phyloP scores from a whole-genome alignment of 2,888 invertebrate genomes.

The Aricia artaxerxes region DNA sequence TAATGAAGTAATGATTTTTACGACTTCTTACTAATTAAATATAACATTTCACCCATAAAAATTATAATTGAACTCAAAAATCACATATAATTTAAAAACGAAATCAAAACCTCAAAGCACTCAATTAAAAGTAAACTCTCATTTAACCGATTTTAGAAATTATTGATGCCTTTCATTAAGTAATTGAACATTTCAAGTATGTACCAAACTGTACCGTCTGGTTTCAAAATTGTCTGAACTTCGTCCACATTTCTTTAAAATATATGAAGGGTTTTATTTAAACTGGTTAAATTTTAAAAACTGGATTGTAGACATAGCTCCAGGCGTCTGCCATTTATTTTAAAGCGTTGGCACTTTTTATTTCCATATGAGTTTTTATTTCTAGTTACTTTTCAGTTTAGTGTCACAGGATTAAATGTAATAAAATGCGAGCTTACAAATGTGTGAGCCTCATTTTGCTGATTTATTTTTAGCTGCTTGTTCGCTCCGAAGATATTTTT shows the following conservation, averaged over 20 bases:
- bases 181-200: background rate
- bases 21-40: too few species aligned
- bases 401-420: conserved; percentile 18
- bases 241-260: background rate
- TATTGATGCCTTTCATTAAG: background rate
- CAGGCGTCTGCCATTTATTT: conserved; percentile 25
- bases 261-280: background rate
- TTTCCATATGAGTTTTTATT: conserved; percentile 25
- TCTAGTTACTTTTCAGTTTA: conserved; percentile 13
- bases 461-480: background rate
- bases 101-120: background rate
- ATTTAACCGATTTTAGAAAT: background rate
- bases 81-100: background rate
- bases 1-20: too few species aligned
- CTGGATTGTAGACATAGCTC: conserved; percentile 16
- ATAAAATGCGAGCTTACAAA: background rate
- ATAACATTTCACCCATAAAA: too few species aligned
- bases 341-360: conserved; percentile 23
- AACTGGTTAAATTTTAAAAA: conserved; percentile 17
- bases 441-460: background rate
- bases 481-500: background rate
- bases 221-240: background rate
- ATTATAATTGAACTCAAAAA: too few species aligned
- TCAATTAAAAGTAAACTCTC: background rate
- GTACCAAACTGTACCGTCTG: background rate